Evolutionary conservation across 2,113 vertebrate genomes (phyloP), one percentile per base, ranked within the genome.

Genomic region (Vimba vimba): DNA sequence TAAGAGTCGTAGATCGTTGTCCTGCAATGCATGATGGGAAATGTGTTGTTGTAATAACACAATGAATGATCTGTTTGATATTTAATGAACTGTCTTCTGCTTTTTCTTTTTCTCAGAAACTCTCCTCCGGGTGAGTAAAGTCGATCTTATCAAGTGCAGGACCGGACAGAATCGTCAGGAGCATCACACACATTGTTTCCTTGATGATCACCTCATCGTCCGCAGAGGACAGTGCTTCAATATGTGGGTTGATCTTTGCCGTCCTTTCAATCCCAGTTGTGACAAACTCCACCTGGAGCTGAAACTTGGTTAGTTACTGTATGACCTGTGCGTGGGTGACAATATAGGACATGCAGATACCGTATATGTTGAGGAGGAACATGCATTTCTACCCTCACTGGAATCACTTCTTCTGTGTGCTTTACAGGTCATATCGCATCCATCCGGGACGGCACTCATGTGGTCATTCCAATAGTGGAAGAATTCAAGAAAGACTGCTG

Each of bases 151-250:
- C 90, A 93, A 93, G 17, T 78, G 87, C 11, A 93, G 92, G 27
- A 90, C 89, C 0, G 90, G 92, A 8, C 84, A 73, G 43, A 96
- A 95, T 57, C 93, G 94, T 10, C 83, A 10, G 0, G 89, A 92
- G 21, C 97, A 97, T 82, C 96, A 94, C 93, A 97, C 97, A 0
- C 30, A 96, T 2, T 94, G 94, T 19, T 97, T 92, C 68, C 94
- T 94, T 25, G 93, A 90, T 0, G 87, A 96, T 0, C 59, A 93
- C 11, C 90, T 94, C 10, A 94, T 97, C 3, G 47, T 97, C 47
- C 95, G 96, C 3, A 94, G 97, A 0, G 96, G 96, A 9, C 96
- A 97, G 88, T 93, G 83, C 0, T 97, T 97, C 84, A 64, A 90
- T 23, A 87, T 97, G 78, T 91, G 93, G 86, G 62, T 97, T 5